Percentiles rank a stretch among this genome's conserved stretches.
phyloP scores from a whole-genome alignment of 92 coral and sea anemone species.

The Siderastrea radians region DNA sequence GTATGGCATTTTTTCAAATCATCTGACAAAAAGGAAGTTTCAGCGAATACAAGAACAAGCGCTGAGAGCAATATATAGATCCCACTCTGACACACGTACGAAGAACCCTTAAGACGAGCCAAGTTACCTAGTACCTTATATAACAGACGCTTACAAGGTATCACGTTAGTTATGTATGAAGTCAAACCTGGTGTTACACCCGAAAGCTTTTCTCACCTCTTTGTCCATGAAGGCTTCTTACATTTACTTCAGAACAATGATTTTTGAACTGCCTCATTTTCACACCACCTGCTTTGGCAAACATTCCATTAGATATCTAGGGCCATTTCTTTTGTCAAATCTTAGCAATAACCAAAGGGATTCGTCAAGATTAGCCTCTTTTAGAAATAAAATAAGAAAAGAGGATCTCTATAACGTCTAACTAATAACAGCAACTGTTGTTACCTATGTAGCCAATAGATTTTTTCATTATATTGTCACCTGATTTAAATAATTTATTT shows the following conservation, averaged over 20 bases:
- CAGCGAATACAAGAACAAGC: not conserved
- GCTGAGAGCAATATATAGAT: not conserved
- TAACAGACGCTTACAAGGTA: slow-evolving; percentile 39
- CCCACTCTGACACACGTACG: not conserved
- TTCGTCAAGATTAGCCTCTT: not conserved
- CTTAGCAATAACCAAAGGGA: not conserved
- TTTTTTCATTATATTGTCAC: too few relatives aligned
- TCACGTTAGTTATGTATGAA: slow-evolving; percentile 17
- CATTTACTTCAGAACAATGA: slow-evolving; percentile 29
- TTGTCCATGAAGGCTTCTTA: not conserved
- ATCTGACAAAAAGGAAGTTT: slow-evolving; percentile 36
- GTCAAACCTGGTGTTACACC: slow-evolving; percentile 42
- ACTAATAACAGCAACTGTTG: too few relatives aligned
- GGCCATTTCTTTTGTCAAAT: slow-evolving; percentile 4
- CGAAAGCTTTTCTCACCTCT: slow-evolving; percentile 1
- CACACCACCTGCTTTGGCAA: slow-evolving; percentile 24
- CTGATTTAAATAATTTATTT: too few relatives aligned
- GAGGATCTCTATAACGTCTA: too few relatives aligned
- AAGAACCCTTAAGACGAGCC: slow-evolving; percentile 3
- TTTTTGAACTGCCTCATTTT: slow-evolving; percentile 25
- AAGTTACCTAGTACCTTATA: slow-evolving; percentile 15
- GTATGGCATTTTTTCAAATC: slow-evolving; percentile 31
- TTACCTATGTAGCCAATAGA: too few relatives aligned
- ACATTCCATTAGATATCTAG: slow-evolving; percentile 23
- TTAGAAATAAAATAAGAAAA: slow-evolving; percentile 1